These are phyloP conservation scores for Alfaro cultratus DNA, from an alignment of 2,797 vertebrate species.

Conservation along the genomic window DNA sequence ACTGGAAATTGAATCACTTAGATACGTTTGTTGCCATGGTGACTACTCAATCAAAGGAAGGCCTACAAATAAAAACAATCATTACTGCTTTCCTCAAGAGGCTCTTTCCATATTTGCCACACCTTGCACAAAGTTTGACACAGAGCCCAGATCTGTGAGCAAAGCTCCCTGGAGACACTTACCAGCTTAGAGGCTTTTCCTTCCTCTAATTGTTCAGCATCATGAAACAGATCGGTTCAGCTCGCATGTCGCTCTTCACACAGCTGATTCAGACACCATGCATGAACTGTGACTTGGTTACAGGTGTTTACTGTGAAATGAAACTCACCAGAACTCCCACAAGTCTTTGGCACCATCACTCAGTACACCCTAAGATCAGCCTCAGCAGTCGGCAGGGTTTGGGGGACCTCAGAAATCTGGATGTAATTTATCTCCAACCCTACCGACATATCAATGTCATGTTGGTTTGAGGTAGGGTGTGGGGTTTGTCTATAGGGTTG, in stretches of 20 bases:
- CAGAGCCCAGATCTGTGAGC: slow-evolving; percentile 42
- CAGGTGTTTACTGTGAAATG: slow-evolving; percentile 43
- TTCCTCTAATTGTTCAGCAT: slow-evolving; percentile 72
- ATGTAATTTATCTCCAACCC: too few relatives aligned
- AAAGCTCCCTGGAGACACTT: slow-evolving; percentile 39
- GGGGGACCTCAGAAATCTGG: too few relatives aligned
- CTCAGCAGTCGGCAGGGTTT: too few relatives aligned
- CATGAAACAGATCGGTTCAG: slow-evolving; percentile 50
- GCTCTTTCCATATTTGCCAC: slow-evolving; percentile 30
- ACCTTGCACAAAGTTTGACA: slow-evolving; percentile 47
- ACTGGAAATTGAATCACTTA: background rate
- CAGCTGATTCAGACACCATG: slow-evolving; percentile 26
- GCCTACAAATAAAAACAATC: slow-evolving; percentile 35
- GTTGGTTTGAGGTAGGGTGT: too few relatives aligned
- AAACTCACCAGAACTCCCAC: slow-evolving; percentile 11
- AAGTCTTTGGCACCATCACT: too few relatives aligned
- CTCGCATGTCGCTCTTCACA: slow-evolving; percentile 29
- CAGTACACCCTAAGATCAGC: too few relatives aligned
- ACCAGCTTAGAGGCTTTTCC: slow-evolving; percentile 53
- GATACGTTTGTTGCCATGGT: slow-evolving; percentile 43
- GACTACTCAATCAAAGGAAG: slow-evolving; percentile 26
- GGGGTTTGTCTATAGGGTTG: too few relatives aligned
- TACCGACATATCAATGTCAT: too few relatives aligned
- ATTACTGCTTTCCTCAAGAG: slow-evolving; percentile 24
- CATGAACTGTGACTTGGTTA: slow-evolving; percentile 21